Conservation (phyloP, 2,888 invertebrate genomes). For the Cryptops parisi region DNA sequence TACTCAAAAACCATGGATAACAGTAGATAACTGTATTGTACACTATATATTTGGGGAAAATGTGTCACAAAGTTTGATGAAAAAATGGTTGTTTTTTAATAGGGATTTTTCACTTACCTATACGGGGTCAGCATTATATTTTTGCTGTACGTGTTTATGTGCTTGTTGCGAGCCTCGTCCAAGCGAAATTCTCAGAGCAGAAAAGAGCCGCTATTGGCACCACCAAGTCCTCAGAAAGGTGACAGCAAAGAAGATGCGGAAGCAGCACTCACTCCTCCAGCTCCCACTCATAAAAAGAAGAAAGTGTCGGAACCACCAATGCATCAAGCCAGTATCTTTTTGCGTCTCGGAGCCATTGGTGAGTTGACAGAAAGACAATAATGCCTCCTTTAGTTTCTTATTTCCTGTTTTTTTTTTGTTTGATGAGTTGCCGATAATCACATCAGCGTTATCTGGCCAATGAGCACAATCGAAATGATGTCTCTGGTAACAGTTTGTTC, state of each 20-base stretch:
- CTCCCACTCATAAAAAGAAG: constrained; percentile 40
- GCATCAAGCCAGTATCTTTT: constrained; percentile 83
- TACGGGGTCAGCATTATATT: constrained; percentile 87
- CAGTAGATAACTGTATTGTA: too few species aligned
- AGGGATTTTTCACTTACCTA: constrained; percentile 84
- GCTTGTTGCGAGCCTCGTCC: constrained; percentile 1
- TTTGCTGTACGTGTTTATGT: constrained; percentile 34
- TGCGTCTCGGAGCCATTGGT: constrained; percentile 87
- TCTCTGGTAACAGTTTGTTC: too few species aligned
- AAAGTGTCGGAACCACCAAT: constrained; percentile 83
- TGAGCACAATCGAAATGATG: too few species aligned
- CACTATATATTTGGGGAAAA: too few species aligned
- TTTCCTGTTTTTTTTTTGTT: too few species aligned
- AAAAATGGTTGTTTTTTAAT: too few species aligned
- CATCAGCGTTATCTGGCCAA: too few species aligned
- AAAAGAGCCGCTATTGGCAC: not conserved
- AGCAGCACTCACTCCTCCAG: constrained; percentile 6
- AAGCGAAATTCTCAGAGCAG: not conserved
- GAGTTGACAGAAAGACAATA: too few species aligned
- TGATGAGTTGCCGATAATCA: too few species aligned
- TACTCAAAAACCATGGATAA: too few species aligned
- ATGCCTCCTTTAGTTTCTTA: too few species aligned
- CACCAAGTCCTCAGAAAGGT: constrained; percentile 5
- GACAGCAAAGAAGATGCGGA: constrained; percentile 10
- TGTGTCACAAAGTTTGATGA: too few species aligned